A percentile compares a stretch with the other conserved stretches of the same genome.
Conservation (phyloP, 64 coral and sea anemone species). For the Montipora cactus region DNA sequence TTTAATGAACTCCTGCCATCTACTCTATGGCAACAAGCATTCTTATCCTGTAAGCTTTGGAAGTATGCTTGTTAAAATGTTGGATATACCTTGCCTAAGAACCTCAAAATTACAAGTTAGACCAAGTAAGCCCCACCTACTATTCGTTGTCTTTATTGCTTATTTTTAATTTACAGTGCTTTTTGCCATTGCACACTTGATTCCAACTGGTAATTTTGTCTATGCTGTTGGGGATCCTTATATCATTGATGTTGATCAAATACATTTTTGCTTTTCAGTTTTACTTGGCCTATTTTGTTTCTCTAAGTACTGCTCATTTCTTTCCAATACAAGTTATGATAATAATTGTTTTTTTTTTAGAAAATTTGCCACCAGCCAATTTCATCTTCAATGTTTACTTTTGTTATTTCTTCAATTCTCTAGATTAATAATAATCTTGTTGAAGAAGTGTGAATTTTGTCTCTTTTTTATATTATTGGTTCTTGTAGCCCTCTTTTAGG, state of each 20-base stretch:
- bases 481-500: no score
- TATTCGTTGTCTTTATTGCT: not conserved
- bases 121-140: conserved; percentile 32
- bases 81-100: conserved; percentile 12
- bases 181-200: not conserved
- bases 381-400: not conserved
- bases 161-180: not conserved
- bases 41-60: not conserved
- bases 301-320: not conserved
- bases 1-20: not conserved
- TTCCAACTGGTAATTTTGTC: not conserved
- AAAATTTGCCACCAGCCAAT: not conserved
- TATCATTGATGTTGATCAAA: not conserved
- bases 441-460: not conserved
- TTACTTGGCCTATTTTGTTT: not conserved
- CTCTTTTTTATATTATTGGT: not conserved
- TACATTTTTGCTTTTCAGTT: no score
- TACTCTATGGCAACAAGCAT: not conserved
- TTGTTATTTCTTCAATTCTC: not conserved
- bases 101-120: conserved; percentile 37
- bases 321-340: not conserved
- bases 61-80: conserved; percentile 19
- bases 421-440: not conserved
- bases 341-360: not conserved
- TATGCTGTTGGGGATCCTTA: not conserved